These are phyloP conservation scores for Ctenopoma kingsleyae DNA, from an alignment of 2,797 vertebrate genomes.

Conservation along the genomic window DNA sequence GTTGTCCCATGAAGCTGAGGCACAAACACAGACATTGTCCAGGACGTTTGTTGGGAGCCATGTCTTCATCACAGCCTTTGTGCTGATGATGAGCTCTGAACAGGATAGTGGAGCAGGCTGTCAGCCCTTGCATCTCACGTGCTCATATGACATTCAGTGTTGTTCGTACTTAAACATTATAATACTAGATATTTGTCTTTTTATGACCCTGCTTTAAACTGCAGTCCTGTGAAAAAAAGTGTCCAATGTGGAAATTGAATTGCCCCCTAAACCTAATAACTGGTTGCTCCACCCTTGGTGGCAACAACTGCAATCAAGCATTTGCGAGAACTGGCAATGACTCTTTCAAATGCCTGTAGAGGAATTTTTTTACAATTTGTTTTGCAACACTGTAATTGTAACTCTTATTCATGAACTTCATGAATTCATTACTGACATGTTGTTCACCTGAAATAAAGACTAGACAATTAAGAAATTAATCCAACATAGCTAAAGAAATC, in stretches of 20 bases:
- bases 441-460: too few species aligned
- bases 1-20: slow-evolving; percentile 61
- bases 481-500: too few species aligned
- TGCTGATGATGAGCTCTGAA: slow-evolving; percentile 63
- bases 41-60: slow-evolving; percentile 63
- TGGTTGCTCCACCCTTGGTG: too few species aligned
- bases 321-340: too few species aligned
- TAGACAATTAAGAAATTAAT: too few species aligned
- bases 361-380: too few species aligned
- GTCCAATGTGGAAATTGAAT: too few species aligned
- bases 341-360: too few species aligned
- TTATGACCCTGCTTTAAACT: slow-evolving; percentile 13
- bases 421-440: background rate
- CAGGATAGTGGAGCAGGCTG: slow-evolving; percentile 25
- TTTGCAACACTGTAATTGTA: background rate
- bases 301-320: too few species aligned
- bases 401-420: background rate
- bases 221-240: too few species aligned
- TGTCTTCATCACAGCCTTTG: slow-evolving; percentile 71
- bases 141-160: slow-evolving; percentile 15
- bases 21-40: slow-evolving; percentile 66
- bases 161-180: slow-evolving; percentile 5
- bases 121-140: slow-evolving; percentile 27
- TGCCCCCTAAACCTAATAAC: too few species aligned
- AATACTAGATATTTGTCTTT: slow-evolving; percentile 14